Base-by-base conservation (phyloP, 2,113 vertebrate genomes). In the Psephotus haematonotus region DNA sequence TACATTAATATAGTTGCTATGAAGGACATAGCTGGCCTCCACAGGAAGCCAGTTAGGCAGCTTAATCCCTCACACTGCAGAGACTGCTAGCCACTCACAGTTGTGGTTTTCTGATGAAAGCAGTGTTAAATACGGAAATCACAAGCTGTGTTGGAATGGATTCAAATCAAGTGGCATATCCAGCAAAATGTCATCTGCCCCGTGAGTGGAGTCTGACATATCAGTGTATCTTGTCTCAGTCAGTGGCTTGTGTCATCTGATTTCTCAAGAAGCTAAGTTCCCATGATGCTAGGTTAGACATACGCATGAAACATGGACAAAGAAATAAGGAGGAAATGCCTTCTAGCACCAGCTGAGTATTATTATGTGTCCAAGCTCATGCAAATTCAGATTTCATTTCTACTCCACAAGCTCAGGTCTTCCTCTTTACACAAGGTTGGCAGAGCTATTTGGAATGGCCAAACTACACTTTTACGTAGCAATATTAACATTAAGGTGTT, bases 1-100 rank as follows among this genome's bases (percentile, higher is more conserved):
- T 44, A n/a, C 65, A 89, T 83, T 79, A 89, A 62, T 44, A 10
- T 3, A 65, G 80, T 14, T 96, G 86, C 92, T 65, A 29, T 43
- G 86, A 83, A 95, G 86, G 95, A 79, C 80, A 74, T 25, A 84
- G 79, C 57, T 85, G 78, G 62, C 41, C 83, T 92, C 89, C 71
- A 52, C 9, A 25, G 93, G 90, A 81, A 90, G 95, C 72, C 92
- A 91, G 86, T 91, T 68, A 78, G 46, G 82, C 50, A 60, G 69
- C 43, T 90, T 50, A 70, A 92, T 93, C 69, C 65, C 82, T 93
- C 87, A 90, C 15, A 50, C 55, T 57, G 67, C 75, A 44, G 62
- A 29, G 39, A 35, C 47, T 86, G 53, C 79, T 77, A 81, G 9
- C 49, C 82, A 33, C 68, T 65, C 52, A 17, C 86, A 91, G 92